Conservation (phyloP, 2,797 vertebrate genomes). For the Clarias fuscus region DNA sequence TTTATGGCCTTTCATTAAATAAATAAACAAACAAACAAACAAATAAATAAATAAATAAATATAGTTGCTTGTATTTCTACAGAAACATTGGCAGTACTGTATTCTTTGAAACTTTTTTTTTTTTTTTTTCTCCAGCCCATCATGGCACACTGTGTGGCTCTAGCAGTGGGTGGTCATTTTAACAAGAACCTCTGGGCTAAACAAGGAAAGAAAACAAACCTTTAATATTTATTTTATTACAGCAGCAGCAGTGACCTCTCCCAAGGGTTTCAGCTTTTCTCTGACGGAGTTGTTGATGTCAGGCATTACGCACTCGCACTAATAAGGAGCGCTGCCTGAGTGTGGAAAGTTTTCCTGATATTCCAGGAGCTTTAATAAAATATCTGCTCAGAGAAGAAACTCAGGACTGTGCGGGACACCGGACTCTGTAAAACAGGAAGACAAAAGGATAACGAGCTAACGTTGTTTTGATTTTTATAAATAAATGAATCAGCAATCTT, state of each 20-base stretch:
- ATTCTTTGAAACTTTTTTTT: neutral
- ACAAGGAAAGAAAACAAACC: constrained; percentile 34
- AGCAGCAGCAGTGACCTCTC: constrained; percentile 40
- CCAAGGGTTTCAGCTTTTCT: constrained; percentile 44
- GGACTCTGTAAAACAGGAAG: neutral
- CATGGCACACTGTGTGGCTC: neutral
- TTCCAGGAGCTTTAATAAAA: neutral
- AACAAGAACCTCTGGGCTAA: constrained; percentile 49
- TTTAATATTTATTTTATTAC: constrained; percentile 61
- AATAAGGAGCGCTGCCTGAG: constrained; percentile 14
- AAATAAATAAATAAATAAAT: neutral
- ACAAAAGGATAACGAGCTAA: neutral
- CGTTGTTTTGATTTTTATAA: neutral
- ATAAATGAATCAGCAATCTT: neutral
- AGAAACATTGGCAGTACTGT: neutral
- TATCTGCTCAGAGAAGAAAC: neutral
- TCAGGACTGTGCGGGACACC: neutral
- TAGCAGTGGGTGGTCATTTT: constrained; percentile 40
- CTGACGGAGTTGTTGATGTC: constrained; percentile 37
- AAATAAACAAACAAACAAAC: neutral
- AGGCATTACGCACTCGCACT: constrained; percentile 19
- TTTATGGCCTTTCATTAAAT: neutral
- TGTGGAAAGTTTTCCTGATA: constrained; percentile 4
- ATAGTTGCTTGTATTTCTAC: neutral
- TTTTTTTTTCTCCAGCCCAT: neutral